These are phyloP conservation scores for Dipodomys ordii DNA, from an alignment of 2,113 vertebrate species.

Conservation along the genomic window DNA sequence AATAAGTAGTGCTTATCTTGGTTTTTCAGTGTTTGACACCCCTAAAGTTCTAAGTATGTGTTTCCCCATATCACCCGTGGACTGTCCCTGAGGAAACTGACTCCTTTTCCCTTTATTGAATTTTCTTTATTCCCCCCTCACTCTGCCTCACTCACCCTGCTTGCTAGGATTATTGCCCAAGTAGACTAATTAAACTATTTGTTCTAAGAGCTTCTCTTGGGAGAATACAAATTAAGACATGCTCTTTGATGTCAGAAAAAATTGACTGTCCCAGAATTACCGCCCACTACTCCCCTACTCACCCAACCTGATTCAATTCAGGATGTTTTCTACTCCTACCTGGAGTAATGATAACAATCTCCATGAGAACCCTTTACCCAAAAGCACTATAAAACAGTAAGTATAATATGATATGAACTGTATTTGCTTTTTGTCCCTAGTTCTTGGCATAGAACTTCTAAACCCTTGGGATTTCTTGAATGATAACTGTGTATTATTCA, in stretches of 20 bases:
- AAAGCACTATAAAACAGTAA: background rate
- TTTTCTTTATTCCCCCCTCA: background rate
- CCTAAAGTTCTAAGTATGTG: background rate
- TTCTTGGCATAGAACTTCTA: background rate
- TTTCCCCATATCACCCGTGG: accelerated
- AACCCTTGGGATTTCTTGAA: background rate
- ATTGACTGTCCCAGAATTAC: background rate
- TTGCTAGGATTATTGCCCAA: background rate
- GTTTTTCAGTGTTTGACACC: background rate
- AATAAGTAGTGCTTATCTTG: background rate
- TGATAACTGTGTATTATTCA: background rate
- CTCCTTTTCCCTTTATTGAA: background rate
- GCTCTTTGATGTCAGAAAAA: background rate
- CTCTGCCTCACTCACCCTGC: background rate
- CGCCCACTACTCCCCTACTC: background rate
- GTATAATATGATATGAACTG: background rate
- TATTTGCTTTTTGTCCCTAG: background rate
- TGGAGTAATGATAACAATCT: background rate
- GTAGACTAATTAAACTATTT: background rate
- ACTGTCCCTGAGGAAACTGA: background rate
- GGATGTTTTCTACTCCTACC: background rate
- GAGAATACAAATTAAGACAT: background rate
- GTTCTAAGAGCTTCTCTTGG: background rate
- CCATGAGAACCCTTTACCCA: background rate
- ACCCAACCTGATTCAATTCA: background rate